These are phyloP conservation scores for Botia kubotai DNA, from an alignment of 2,797 vertebrate species.

Conservation along the genomic window DNA sequence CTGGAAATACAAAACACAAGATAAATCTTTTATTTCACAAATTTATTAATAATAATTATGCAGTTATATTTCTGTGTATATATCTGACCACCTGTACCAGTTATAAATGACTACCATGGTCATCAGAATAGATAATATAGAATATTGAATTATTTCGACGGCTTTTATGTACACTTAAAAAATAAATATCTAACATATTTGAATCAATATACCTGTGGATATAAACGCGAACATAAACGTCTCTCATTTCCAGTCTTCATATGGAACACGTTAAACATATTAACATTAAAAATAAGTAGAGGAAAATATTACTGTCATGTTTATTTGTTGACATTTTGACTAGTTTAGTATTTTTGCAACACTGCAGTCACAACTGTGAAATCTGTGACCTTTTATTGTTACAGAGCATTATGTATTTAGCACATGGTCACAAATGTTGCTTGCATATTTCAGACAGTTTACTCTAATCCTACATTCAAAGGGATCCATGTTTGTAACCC, in stretches of 20 bases:
- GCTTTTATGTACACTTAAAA: background rate
- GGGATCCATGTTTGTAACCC: background rate
- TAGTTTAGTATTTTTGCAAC: background rate
- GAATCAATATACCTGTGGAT: background rate
- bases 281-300: background rate
- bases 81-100: background rate
- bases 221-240: too few species aligned
- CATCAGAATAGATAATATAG: background rate
- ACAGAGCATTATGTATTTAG: background rate
- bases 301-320: background rate
- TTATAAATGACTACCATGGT: background rate
- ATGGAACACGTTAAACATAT: background rate
- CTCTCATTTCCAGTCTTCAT: too few species aligned
- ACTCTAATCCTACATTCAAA: slow-evolving; percentile 28
- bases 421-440: background rate
- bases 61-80: background rate
- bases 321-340: background rate
- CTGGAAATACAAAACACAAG: slow-evolving; percentile 2
- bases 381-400: background rate
- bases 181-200: too few species aligned
- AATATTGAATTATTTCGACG: background rate
- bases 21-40: background rate
- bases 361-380: background rate
- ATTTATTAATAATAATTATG: background rate
- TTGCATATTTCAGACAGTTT: background rate